phyloP scores from a whole-genome alignment of 2,888 invertebrate genomes.

The Diabrotica balteata region DNA sequence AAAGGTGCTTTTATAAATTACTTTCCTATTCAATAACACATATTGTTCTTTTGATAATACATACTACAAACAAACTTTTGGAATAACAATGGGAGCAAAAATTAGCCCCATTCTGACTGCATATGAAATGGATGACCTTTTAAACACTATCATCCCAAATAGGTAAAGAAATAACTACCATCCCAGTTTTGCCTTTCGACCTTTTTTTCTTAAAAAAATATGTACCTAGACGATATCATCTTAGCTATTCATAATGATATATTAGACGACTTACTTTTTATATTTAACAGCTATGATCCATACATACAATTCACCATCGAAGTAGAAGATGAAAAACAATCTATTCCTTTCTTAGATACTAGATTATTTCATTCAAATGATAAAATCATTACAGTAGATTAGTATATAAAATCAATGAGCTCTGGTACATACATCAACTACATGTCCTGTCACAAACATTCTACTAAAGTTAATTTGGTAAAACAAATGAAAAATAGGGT shows the following conservation, averaged over 20 bases:
- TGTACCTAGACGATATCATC: background rate
- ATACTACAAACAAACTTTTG: background rate
- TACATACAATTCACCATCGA: background rate
- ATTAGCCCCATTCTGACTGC: no score
- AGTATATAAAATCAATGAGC: constrained; percentile 29
- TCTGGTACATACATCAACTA: constrained; percentile 31
- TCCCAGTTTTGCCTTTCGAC: background rate
- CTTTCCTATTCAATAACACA: background rate
- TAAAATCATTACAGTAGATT: constrained; percentile 27
- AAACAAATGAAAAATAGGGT: constrained; percentile 4
- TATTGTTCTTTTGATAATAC: background rate
- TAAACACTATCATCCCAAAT: background rate
- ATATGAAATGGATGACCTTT: background rate
- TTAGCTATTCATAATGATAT: background rate
- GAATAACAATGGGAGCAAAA: background rate
- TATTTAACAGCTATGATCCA: background rate
- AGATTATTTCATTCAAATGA: constrained; percentile 17
- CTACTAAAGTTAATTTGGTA: constrained; percentile 14
- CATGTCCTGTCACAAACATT: constrained; percentile 23
- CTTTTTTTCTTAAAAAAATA: background rate
- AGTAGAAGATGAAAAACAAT: background rate
- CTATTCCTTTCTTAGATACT: constrained; percentile 32
- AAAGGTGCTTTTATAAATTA: background rate
- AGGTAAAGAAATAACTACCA: no score
- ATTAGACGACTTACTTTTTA: background rate